Evolutionary conservation across 2,113 vertebrate species (phyloP), one percentile per base, ranked within the genome.

Genomic region (Megaleporinus macrocephalus): DNA sequence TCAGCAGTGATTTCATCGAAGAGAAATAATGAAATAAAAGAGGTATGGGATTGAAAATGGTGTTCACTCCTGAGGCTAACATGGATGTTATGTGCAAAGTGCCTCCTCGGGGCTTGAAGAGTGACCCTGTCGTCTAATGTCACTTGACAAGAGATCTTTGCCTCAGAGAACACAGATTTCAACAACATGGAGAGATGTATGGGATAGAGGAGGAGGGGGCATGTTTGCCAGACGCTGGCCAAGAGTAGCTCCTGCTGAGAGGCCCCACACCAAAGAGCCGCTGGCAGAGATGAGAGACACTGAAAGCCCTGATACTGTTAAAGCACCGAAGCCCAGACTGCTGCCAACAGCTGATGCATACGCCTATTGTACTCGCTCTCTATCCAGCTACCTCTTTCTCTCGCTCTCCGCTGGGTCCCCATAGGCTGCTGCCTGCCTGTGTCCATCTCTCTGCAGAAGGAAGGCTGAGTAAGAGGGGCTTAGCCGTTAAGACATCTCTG

Each of bases 51-150:
- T 61, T 26, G 57, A 61, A 73, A 49, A 41, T 51, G 71, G 27
- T 44, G 15, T 81, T 30, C 20, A 30, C 79, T 83, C 79, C 85
- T 79, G 74, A 68, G 85, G 84, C 86, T 76, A 87, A 79, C 66
- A 87, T 26, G 75, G 87, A 83, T 47, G 68, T 78, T 87, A 62
- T 83, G 81, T 83, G 80, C 69, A 86, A 72, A 83, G n/a, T 44
- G 51, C 29, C 59, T 73, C 74, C 82, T 84, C 81, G 69, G 83
- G 53, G 82, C 83, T 36, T 55, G 59, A 82, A 86, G 87, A 85
- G 84, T 62, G 82, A 87, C 81, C 76, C 51, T 85, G 30, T 85
- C 71, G 80, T 85, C 88, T 90, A 88, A 91, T 87, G 63, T 77
- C 81, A 80, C 71, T 81, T 80, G 90, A 90, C 86, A 88, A 83